Evolutionary conservation across 2,113 vertebrate species (phyloP), one percentile per base, ranked within the genome.

Genomic region (Psittacara wagleri): DNA sequence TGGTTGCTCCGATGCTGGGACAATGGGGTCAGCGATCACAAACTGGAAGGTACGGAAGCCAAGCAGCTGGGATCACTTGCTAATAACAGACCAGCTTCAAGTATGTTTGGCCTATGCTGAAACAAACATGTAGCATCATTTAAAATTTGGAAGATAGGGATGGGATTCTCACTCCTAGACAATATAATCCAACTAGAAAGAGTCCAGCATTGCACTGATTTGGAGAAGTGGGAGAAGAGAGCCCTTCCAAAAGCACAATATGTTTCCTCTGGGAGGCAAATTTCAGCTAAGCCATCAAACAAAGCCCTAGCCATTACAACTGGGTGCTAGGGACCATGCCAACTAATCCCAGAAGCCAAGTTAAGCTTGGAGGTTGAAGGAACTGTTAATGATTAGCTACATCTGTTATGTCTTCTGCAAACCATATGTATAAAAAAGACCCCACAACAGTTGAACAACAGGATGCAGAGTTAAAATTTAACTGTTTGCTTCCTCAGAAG

Each of bases 381-480:
- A 87, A 35, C 27, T 86, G 87, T 90, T 93, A 94, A 88, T 93
- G 68, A 90, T 91, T 90, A 95, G 46, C 67, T 88, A 35, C 35
- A 29, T 83, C 27, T 17, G 44, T 46, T 85, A 73, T 75, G 18
- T 76, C 68, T 67, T 72, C 57, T 87, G 89, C 46, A 77, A 91
- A 80, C 28, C 23, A 49, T 33, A 81, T 23, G 1, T 46, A 63
- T 64, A 41, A 86, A 66, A 29, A 20, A 23, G 18, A 8, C 0
- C 3, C 5, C 7, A 39, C 23, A 39, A n/a, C 43, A 73, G 44
- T 7, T 61, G n/a, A 80, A 76, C 44, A 90, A 77, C 82, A 88
- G 82, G 93, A 95, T 93, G 82, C 81, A 29, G 25, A 90, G 93
- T 93, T 96, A 93, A 94, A 90, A 0, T 92, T 88, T 94, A 96